Conservation (phyloP, 92 coral and sea anemone genomes). For the Diadumene lineata region DNA sequence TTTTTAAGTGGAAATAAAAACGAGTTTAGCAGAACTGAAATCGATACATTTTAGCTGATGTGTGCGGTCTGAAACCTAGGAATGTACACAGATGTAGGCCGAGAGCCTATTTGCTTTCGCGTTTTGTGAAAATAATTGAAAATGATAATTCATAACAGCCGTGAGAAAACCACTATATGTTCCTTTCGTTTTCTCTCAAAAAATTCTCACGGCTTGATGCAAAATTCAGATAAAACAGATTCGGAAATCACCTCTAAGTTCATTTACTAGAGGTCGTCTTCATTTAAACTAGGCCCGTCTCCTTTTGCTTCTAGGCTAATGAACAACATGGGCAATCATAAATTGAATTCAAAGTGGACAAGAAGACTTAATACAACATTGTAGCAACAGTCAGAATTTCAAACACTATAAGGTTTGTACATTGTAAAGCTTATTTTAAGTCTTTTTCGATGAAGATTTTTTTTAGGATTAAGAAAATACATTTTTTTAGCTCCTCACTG, state of each 20-base stretch:
- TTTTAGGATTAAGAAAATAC: neutral
- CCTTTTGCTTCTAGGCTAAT: neutral
- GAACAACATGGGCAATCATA: neutral
- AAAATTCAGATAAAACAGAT: constrained; percentile 72
- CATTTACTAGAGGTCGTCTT: constrained; percentile 33
- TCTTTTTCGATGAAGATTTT: too few species aligned
- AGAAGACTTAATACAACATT: neutral
- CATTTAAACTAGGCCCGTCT: constrained; percentile 26
- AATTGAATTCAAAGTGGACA: neutral
- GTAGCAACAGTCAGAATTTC: neutral
- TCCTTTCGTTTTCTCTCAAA: constrained; percentile 75
- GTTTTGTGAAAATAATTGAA: constrained; percentile 28
- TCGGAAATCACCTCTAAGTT: constrained; percentile 56
- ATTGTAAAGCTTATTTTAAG: neutral
- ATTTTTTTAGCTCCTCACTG: too few species aligned
- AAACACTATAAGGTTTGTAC: neutral
- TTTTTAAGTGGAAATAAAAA: neutral
- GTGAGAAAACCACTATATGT: constrained; percentile 87
- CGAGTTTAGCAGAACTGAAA: neutral
- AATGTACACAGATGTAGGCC: constrained; percentile 43
- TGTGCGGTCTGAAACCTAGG: constrained; percentile 24
- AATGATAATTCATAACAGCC: constrained; percentile 82
- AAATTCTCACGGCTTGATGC: constrained; percentile 88
- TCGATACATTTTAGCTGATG: neutral
- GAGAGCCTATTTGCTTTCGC: constrained; percentile 37